These are phyloP conservation scores for Romanogobio albipinnatus DNA, from an alignment of 2,113 vertebrate species.

Conservation along the genomic window DNA sequence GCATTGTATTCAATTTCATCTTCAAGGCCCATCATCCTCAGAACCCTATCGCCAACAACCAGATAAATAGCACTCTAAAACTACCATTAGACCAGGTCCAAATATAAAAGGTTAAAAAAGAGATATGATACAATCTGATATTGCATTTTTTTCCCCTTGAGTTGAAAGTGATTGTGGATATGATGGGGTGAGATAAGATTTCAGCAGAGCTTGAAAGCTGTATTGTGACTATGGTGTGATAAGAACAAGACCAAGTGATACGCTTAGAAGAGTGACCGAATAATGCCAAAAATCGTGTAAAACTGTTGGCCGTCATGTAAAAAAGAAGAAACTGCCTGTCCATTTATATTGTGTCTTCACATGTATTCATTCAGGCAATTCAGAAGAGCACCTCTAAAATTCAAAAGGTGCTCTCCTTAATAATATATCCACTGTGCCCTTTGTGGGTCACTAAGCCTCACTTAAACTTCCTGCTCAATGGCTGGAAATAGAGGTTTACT, in stretches of 20 bases:
- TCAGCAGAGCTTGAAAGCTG: not conserved
- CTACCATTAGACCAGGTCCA: conserved; percentile 16
- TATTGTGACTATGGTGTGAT: conserved; percentile 43
- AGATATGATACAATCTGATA: conserved; percentile 19
- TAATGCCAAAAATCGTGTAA: conserved; percentile 57
- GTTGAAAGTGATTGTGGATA: not conserved
- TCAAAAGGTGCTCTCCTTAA: not conserved
- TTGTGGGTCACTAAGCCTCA: conserved; percentile 29
- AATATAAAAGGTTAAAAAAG: conserved; percentile 12
- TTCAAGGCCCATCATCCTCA: conserved; percentile 9
- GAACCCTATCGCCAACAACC: conserved; percentile 2
- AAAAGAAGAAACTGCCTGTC: conserved; percentile 26
- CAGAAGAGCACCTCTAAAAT: conserved; percentile 26
- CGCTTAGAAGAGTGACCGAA: conserved; percentile 57
- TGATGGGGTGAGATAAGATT: not conserved
- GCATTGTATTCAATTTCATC: conserved; percentile 34
- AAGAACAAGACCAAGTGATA: conserved; percentile 44
- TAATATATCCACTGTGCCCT: conserved; percentile 35
- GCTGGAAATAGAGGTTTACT: conserved; percentile 25
- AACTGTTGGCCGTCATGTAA: not conserved
- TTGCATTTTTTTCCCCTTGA: not conserved
- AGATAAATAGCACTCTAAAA: conserved; percentile 10
- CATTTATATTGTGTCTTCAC: conserved; percentile 8
- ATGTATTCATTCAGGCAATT: not conserved
- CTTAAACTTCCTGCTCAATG: conserved; percentile 27